A percentile compares a stretch with the other conserved stretches of the same genome.
Evolutionary conservation across 2,113 vertebrate genomes (phyloP).

Genomic region (Hippolais icterina): DNA sequence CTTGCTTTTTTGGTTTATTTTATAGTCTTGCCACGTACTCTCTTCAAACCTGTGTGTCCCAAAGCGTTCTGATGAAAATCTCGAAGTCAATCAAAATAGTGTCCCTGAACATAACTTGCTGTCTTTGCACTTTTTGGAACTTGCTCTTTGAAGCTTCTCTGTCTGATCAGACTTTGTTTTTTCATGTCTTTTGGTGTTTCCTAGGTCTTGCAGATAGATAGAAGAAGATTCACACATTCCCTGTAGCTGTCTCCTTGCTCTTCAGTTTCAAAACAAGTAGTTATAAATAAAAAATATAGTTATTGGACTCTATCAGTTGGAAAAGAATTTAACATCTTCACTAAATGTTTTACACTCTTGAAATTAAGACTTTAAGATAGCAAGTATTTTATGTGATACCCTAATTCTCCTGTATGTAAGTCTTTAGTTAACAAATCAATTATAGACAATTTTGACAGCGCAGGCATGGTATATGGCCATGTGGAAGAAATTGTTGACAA

Average conservation of each 20-base stretch:
- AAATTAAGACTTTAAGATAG: background rate
- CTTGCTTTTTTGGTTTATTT: background rate
- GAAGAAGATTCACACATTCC: background rate
- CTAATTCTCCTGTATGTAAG: background rate
- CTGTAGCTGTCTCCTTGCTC: background rate
- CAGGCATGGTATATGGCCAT: background rate
- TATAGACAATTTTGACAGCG: background rate
- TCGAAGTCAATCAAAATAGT: background rate
- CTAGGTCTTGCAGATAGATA: background rate
- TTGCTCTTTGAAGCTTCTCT: background rate
- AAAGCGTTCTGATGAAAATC: background rate
- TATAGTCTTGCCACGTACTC: background rate
- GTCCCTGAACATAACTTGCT: background rate
- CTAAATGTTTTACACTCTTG: background rate
- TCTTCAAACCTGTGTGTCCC: background rate
- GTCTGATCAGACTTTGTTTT: background rate
- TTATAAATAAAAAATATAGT: background rate
- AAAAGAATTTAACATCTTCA: background rate
- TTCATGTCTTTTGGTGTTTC: background rate
- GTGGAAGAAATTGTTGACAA: background rate
- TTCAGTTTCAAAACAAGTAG: background rate
- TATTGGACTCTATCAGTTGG: background rate
- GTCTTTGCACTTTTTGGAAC: background rate
- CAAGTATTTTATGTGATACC: background rate
- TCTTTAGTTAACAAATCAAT: background rate